These are phyloP conservation scores for Acanthopagrus latus DNA, from an alignment of 2,797 vertebrate species.

Conservation along the genomic window DNA sequence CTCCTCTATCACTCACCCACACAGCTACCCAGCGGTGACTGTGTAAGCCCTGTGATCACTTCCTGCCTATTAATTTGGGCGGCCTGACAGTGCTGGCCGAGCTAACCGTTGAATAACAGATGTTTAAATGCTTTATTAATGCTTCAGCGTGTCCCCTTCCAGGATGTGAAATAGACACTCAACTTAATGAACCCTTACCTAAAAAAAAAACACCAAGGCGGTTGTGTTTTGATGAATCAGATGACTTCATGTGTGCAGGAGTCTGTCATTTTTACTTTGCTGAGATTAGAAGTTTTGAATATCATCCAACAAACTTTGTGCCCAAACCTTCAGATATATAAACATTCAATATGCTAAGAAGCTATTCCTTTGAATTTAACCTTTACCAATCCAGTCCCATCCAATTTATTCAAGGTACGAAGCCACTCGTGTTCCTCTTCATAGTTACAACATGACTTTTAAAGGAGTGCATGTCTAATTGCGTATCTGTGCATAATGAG, in stretches of 20 bases:
- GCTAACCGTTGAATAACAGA: slow-evolving; percentile 79
- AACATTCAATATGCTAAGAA: not conserved
- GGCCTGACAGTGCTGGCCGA: slow-evolving; percentile 71
- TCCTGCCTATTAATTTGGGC: slow-evolving; percentile 80
- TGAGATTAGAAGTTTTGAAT: slow-evolving; percentile 8
- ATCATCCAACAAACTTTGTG: not conserved
- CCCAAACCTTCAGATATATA: not conserved
- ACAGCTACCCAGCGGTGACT: slow-evolving; percentile 69
- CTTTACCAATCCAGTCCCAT: slow-evolving; percentile 39
- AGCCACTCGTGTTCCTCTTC: slow-evolving; percentile 39
- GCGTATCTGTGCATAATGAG: slow-evolving; percentile 65
- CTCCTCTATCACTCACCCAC: slow-evolving; percentile 68
- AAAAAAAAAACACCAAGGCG: not conserved
- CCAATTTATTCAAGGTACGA: slow-evolving; percentile 42
- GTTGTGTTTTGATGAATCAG: slow-evolving; percentile 6
- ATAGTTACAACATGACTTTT: slow-evolving; percentile 29
- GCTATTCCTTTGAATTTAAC: slow-evolving; percentile 46
- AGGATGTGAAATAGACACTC: slow-evolving; percentile 65
- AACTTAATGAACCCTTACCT: slow-evolving; percentile 61
- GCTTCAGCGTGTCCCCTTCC: slow-evolving; percentile 62
- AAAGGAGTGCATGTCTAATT: slow-evolving; percentile 35
- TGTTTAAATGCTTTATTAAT: slow-evolving; percentile 81
- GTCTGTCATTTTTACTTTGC: not conserved
- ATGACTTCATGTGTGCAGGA: not conserved
- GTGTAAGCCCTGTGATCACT: slow-evolving; percentile 78